A percentile compares a stretch with the other conserved stretches of the same genome.
Evolutionary conservation across 2,888 invertebrate genomes (phyloP).

Genomic region (Exocentrus adspersus): DNA sequence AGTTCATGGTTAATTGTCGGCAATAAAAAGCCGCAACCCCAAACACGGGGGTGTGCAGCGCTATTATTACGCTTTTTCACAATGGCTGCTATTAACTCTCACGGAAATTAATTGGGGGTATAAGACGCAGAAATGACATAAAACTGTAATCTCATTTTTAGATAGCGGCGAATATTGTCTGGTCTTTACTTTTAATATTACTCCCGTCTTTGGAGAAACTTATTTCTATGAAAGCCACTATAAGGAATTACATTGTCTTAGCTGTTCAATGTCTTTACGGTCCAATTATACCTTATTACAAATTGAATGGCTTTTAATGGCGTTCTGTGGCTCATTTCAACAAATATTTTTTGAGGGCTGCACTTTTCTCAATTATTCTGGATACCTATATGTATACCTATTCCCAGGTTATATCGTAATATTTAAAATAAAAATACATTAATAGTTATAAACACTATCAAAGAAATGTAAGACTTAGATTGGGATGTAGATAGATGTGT

Average conservation of each 20-base stretch:
- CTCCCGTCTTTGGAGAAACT: background rate
- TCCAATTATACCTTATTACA: background rate
- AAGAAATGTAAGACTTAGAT: too few species aligned
- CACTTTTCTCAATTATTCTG: too few species aligned
- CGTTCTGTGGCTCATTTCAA: too few species aligned
- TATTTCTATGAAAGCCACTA: background rate
- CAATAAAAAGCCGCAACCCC: constrained; percentile 36
- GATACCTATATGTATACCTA: too few species aligned
- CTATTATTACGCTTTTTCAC: constrained; percentile 26
- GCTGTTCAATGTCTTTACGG: background rate
- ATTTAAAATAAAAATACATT: too few species aligned
- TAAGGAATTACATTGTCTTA: background rate
- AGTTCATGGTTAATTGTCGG: constrained; percentile 46
- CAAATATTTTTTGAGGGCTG: too few species aligned
- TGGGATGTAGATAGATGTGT: too few species aligned
- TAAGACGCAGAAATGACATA: constrained; percentile 11
- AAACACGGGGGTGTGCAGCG: constrained; percentile 21
- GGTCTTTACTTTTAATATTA: background rate
- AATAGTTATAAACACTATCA: too few species aligned
- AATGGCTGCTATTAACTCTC: constrained; percentile 21
- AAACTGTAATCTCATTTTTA: constrained; percentile 18
- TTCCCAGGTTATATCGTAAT: too few species aligned
- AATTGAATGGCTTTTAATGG: background rate
- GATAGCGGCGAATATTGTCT: constrained; percentile 6
- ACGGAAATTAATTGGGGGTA: constrained; percentile 23